Conservation (phyloP, 2,888 invertebrate species). For the Molorchus minor region DNA sequence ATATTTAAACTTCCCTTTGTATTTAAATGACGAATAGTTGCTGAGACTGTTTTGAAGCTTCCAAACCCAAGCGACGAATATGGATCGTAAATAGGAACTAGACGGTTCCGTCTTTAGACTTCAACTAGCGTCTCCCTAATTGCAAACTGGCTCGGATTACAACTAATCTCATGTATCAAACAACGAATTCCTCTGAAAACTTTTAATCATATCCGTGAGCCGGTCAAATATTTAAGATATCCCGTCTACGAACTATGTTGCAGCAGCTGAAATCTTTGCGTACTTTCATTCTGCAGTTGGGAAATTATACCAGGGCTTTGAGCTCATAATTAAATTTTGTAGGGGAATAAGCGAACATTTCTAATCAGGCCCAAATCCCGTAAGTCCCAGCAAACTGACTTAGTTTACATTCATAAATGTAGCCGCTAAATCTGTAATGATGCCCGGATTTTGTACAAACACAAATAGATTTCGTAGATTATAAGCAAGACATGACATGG, state of each 20-base stretch:
- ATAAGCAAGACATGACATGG: slow-evolving; percentile 11
- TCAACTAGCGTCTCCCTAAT: too few relatives aligned
- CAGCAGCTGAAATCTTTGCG: not conserved
- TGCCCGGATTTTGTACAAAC: slow-evolving; percentile 12
- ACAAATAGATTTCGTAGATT: slow-evolving; percentile 22
- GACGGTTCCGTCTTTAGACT: too few relatives aligned
- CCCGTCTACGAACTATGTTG: not conserved
- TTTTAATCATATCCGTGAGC: not conserved
- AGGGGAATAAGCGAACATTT: slow-evolving; percentile 23
- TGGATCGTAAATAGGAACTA: too few relatives aligned
- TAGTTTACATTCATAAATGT: slow-evolving; percentile 26
- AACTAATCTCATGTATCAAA: too few relatives aligned
- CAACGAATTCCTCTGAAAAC: not conserved
- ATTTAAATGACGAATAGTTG: too few relatives aligned
- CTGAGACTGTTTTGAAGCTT: too few relatives aligned
- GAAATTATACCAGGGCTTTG: slow-evolving; percentile 10
- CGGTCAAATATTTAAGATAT: not conserved
- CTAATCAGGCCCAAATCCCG: slow-evolving; percentile 20
- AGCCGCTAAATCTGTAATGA: slow-evolving; percentile 27
- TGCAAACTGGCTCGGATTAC: too few relatives aligned
- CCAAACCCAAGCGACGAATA: too few relatives aligned
- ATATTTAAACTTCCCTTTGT: too few relatives aligned
- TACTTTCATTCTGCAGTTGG: not conserved
- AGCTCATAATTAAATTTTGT: slow-evolving; percentile 26
- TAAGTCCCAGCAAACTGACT: slow-evolving; percentile 25